Evolutionary conservation across 2,797 vertebrate genomes (phyloP), one percentile per base, ranked within the genome.

Genomic region (Pangasius krempfi): DNA sequence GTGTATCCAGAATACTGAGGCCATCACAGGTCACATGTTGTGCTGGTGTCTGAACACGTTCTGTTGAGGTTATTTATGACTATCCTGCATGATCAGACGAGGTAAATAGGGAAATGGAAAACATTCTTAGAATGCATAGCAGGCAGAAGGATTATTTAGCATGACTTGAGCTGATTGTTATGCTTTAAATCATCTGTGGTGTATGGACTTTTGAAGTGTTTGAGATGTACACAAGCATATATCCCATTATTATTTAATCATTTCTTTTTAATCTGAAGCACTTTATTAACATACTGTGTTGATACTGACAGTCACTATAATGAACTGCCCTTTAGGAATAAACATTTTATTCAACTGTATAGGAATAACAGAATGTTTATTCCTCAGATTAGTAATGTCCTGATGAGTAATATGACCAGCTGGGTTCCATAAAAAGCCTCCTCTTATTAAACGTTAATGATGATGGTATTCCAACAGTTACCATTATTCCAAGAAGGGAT

Each of bases 401-500:
- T 20, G 44, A 84, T n/a, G 64, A 70, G 30, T 68, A 83, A 52
- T 52, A 78, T 58, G 47, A 27, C 78, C 81, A 72, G 68, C 30
- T 83, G 78, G 62, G 47, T 33, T 73, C 22, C 14, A 40, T 76
- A 78, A 70, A 86, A 85, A 80, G 33, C 20, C 25, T 37, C 3
- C 54, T 86, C 54, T 37, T 56, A 56, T 83, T 47, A 52, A 87
- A 84, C 60, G 13, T 50, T 79, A 66, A 40, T 40, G 40, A 66
- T 22, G 22, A 25, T 52, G 87, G 33, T 50, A 58, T 54, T 75
- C 7, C 75, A 76, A n/a, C 27, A 9, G 13, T 30, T 78, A 73
- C 89, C 47, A 60, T 89, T 20, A 87, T 70, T 89, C 80, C 88
- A 81, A 72, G 89, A 95, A 94, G 89, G 91, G 33, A 89, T 90